These are phyloP conservation scores for Drosophila tsacasi DNA, from an alignment of 1,140 invertebrate genomes.

Conservation along the genomic window DNA sequence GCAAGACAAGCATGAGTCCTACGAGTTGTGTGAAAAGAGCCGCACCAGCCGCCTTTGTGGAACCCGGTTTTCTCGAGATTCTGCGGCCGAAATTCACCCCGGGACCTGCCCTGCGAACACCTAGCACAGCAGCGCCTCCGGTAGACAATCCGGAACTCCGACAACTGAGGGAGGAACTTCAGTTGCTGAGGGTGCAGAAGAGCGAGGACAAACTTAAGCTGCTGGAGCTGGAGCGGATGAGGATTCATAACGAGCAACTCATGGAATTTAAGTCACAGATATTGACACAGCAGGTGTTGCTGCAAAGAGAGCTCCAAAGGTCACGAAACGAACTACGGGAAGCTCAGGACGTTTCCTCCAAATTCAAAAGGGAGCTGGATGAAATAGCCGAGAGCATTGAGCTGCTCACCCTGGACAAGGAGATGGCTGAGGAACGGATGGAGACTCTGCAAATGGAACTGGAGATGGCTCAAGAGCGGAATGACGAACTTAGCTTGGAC, in stretches of 20 bases:
- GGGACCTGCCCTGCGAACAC: slow-evolving; percentile 90
- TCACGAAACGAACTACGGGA: slow-evolving; percentile 94
- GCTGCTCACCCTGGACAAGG: slow-evolving; percentile 98
- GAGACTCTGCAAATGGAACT: slow-evolving; percentile 96
- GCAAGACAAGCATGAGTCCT: slow-evolving; percentile 80
- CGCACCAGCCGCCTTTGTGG: slow-evolving; percentile 68
- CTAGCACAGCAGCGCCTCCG: slow-evolving; percentile 79
- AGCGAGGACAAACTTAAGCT: slow-evolving; percentile 94
- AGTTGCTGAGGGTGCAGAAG: slow-evolving; percentile 93
- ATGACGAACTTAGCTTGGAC: slow-evolving; percentile 96
- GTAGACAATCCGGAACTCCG: slow-evolving; percentile 90
- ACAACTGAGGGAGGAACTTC: slow-evolving; percentile 95
- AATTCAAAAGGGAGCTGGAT: slow-evolving; percentile 94
- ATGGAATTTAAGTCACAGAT: slow-evolving; percentile 97
- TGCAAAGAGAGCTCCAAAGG: slow-evolving; percentile 95
- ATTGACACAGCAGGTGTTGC: slow-evolving; percentile 94
- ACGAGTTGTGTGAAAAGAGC: slow-evolving; percentile 67
- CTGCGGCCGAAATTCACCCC: slow-evolving; percentile 94
- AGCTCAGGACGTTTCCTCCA: slow-evolving; percentile 91
- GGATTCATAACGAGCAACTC: slow-evolving; percentile 94
- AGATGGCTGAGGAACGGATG: slow-evolving; percentile 99
- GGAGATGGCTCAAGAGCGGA: slow-evolving; percentile 93
- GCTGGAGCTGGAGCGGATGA: slow-evolving; percentile 94
- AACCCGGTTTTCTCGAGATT: slow-evolving; percentile 96
- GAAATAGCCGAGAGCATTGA: slow-evolving; percentile 97